phyloP scores from a whole-genome alignment of 2,113 vertebrate species.

The Marmota flaviventris region DNA sequence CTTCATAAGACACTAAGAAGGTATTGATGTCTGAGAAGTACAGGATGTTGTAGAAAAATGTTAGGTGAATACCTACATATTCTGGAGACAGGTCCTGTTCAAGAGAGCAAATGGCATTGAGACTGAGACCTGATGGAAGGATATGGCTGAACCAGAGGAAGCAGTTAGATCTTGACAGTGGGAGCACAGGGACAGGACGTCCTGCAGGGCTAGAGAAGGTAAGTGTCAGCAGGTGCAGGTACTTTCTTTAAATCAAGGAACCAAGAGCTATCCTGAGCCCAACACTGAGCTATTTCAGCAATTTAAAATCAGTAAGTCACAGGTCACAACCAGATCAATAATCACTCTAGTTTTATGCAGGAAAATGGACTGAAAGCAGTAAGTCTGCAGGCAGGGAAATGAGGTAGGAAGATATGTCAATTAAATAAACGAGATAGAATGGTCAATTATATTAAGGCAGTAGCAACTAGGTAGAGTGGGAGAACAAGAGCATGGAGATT shows the following conservation, averaged over 20 bases:
- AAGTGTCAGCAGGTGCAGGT: fast-evolving
- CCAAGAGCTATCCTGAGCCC: too few relatives aligned
- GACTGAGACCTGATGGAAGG: background rate
- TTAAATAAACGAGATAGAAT: background rate
- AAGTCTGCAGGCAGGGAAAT: background rate
- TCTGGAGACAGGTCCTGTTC: background rate
- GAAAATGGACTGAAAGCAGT: background rate
- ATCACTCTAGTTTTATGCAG: background rate
- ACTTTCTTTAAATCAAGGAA: background rate
- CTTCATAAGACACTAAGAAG: background rate
- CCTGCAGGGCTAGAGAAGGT: too few relatives aligned
- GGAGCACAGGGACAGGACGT: fast-evolving
- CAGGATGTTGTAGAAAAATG: background rate
- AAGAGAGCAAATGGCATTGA: background rate
- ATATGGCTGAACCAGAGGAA: background rate
- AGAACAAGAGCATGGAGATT: background rate
- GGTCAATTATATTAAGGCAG: too few relatives aligned
- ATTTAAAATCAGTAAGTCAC: background rate
- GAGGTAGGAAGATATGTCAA: background rate
- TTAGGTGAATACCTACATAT: background rate
- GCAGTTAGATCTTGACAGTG: fast-evolving
- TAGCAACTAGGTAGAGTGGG: background rate
- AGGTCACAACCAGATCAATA: background rate
- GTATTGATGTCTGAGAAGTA: background rate
- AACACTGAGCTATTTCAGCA: background rate